phyloP scores from a whole-genome alignment of 2,113 vertebrate genomes.

The human region DNA sequence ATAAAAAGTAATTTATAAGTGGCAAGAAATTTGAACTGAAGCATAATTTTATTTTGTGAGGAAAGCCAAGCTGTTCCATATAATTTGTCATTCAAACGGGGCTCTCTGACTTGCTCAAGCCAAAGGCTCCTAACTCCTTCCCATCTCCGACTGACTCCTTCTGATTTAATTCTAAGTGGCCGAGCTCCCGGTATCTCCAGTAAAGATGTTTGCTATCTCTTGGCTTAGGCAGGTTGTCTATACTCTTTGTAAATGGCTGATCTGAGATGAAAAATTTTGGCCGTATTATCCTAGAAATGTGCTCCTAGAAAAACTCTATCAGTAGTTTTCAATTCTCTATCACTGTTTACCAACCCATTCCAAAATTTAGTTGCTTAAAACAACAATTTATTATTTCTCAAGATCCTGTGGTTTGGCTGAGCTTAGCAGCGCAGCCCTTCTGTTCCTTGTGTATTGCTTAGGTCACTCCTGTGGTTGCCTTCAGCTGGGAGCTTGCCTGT shows the following conservation, averaged over 20 bases:
- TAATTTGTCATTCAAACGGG: constrained; percentile 39
- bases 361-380: background rate
- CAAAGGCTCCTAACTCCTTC: background rate
- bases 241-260: background rate
- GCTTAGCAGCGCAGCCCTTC: background rate
- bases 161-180: constrained; percentile 36
- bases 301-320: background rate
- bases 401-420: background rate
- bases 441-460: too few species aligned
- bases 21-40: constrained; percentile 54
- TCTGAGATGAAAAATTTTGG: background rate
- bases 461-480: background rate
- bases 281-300: background rate
- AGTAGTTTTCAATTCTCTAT: background rate
- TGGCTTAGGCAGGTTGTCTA: background rate
- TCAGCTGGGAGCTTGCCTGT: background rate
- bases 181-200: background rate
- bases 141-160: background rate
- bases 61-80: constrained; percentile 17
- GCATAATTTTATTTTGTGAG: constrained; percentile 49
- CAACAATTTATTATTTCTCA: background rate
- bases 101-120: background rate
- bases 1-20: constrained; percentile 53
- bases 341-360: background rate
- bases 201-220: background rate